phyloP scores from a whole-genome alignment of 2,113 vertebrate genomes.

The Vidua macroura region DNA sequence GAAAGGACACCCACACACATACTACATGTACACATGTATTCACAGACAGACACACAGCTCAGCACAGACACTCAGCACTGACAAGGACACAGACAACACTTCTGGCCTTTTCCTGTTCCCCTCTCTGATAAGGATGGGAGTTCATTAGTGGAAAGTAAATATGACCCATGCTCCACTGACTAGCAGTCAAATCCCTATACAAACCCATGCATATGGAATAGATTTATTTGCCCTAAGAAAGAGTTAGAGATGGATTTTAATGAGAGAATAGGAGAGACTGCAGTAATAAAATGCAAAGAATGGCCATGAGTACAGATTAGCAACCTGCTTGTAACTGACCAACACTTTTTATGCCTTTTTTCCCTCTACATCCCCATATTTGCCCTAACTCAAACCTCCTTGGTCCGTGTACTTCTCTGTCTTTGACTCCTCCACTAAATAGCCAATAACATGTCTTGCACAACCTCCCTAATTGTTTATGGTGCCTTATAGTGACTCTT shows the following conservation, averaged over 20 bases:
- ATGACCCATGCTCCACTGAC: too few species aligned
- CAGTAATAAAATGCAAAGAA: background rate
- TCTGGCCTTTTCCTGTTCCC: fast-evolving
- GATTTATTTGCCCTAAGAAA: background rate
- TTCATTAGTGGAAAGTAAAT: background rate
- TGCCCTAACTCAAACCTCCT: background rate
- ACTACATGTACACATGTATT: too few species aligned
- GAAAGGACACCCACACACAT: background rate
- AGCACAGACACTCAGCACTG: background rate
- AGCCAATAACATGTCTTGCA: background rate
- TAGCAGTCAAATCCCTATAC: background rate
- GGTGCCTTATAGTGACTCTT: background rate
- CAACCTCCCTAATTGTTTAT: background rate
- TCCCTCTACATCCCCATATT: too few species aligned
- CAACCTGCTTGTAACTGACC: background rate
- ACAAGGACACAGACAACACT: background rate
- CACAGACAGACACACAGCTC: background rate
- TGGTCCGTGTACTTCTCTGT: background rate
- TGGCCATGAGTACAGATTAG: too few species aligned
- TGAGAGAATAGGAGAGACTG: background rate
- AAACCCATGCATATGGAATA: background rate
- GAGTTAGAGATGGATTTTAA: background rate
- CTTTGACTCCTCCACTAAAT: background rate
- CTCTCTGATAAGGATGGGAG: background rate
- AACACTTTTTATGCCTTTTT: background rate